Conservation (phyloP, 92 coral and sea anemone species). For the Meandrina meandrites region DNA sequence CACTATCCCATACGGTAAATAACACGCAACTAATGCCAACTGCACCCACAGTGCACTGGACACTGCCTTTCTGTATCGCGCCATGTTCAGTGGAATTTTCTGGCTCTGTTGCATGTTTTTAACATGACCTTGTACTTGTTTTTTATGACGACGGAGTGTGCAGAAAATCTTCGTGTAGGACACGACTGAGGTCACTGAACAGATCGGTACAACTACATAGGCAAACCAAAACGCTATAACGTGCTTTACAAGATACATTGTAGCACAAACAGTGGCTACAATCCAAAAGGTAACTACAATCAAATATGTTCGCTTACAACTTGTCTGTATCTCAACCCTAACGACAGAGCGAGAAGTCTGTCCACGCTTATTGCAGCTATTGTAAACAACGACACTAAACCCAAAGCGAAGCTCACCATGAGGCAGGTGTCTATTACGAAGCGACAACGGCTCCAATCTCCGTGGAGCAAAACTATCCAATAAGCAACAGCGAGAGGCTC, state of each 20-base stretch:
- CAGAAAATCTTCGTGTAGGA: not conserved
- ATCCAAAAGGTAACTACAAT: not conserved
- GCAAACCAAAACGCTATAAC: not conserved
- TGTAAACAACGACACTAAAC: not conserved
- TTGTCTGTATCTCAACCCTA: conserved; percentile 20
- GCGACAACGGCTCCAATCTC: not conserved
- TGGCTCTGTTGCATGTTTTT: not conserved
- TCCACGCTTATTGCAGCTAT: conserved; percentile 22
- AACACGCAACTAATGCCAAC: not conserved
- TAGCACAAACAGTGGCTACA: not conserved
- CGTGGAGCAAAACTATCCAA: not conserved
- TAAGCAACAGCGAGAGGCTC: not conserved
- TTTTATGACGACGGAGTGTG: not conserved
- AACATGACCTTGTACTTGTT: not conserved
- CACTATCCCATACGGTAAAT: not conserved
- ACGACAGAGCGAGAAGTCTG: conserved; percentile 17
- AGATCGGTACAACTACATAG: not conserved
- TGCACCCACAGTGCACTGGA: not conserved
- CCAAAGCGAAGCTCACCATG: not conserved
- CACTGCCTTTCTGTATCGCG: conserved; percentile 5
- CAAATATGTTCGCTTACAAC: not conserved
- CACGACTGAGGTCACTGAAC: not conserved
- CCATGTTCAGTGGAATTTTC: not conserved
- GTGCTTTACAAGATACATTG: not conserved
- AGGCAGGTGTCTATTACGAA: not conserved